Conservation (phyloP, 2,113 vertebrate genomes). For the Apteryx owenii region DNA sequence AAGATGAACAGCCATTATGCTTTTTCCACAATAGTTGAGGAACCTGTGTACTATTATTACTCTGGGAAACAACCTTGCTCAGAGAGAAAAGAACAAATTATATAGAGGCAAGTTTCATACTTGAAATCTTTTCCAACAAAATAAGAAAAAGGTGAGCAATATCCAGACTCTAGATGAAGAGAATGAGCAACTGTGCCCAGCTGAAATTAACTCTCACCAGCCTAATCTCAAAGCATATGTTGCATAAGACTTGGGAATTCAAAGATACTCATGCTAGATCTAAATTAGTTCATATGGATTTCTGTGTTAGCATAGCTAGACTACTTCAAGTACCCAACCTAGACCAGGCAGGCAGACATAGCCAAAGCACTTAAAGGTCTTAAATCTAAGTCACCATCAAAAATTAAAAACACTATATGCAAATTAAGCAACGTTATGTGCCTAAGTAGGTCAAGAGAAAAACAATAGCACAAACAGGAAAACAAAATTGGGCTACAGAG, state of each 20-base stretch:
- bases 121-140: neutral
- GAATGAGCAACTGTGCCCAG: neutral
- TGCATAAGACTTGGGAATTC: neutral
- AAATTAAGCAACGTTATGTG: neutral
- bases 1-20: neutral
- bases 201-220: neutral
- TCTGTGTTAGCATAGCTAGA: neutral
- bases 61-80: neutral
- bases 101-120: neutral
- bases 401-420: neutral
- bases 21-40: neutral
- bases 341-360: neutral
- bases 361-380: neutral
- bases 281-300: neutral
- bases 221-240: neutral
- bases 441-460: neutral
- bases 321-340: neutral
- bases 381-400: neutral
- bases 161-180: neutral
- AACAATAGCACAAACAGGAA: neutral
- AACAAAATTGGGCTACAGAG: neutral
- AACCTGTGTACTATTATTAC: neutral
- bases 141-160: neutral
- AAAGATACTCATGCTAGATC: neutral
- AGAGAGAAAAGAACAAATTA: neutral